Percentiles rank a stretch among this genome's conserved stretches.
phyloP scores from a whole-genome alignment of 2,888 invertebrate species.

The Phengaris alcon region DNA sequence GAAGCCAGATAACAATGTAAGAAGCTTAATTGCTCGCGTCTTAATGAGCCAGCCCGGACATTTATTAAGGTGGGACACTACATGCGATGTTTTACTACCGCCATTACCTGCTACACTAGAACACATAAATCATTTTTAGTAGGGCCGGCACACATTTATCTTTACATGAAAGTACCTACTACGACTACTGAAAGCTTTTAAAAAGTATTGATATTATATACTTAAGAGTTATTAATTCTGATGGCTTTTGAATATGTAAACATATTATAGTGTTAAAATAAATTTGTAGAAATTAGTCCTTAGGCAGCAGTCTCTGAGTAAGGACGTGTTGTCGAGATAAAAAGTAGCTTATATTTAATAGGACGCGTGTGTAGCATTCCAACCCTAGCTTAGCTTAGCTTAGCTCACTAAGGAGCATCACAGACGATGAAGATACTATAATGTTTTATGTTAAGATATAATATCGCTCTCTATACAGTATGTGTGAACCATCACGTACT shows the following conservation, averaged over 20 bases:
- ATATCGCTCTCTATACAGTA: no score
- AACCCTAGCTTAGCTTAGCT: no score
- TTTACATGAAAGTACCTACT: not conserved
- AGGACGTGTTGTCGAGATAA: no score
- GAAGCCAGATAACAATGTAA: not conserved
- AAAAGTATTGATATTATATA: not conserved
- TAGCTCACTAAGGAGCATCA: no score
- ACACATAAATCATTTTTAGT: conserved; percentile 25
- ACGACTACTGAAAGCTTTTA: not conserved
- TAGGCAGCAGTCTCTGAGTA: no score
- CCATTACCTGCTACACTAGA: conserved; percentile 13
- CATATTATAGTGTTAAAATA: not conserved
- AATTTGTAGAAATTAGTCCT: no score
- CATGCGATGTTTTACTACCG: conserved; percentile 9
- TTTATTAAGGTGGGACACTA: conserved; percentile 22
- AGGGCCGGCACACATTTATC: not conserved
- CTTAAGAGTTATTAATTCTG: not conserved
- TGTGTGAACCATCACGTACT: no score
- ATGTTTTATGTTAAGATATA: no score
- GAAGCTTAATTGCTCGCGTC: conserved; percentile 16
- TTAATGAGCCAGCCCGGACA: conserved; percentile 1
- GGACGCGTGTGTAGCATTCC: no score
- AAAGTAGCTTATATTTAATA: no score
- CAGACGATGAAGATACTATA: no score
- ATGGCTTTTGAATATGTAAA: not conserved